Evolutionary conservation across 30 jellyfish, hydroid and myxozoan species (phyloP), one percentile per base, ranked within the genome.

Genomic region (Pseudorhiza aurosa): DNA sequence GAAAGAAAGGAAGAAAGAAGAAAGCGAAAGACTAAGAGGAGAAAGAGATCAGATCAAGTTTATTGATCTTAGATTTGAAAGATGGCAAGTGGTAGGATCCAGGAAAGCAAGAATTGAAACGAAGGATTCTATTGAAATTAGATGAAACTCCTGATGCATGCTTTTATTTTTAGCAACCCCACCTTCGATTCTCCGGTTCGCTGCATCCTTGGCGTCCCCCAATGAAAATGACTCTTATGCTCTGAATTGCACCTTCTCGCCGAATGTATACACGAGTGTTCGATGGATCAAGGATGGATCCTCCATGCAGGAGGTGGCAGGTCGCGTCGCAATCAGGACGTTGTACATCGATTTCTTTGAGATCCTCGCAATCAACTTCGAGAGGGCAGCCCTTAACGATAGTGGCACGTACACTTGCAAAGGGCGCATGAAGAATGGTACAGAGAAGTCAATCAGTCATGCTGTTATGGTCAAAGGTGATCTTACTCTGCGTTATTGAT

Each of bases 381-480:
- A 53, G 35, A 71, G 93, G 31, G 58, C 69, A 17, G 50, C 56
- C 4, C 21, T 89, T 55, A 28, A 25, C 4, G 96, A 83, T 68
- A 26, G 49, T 76, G 98, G 96, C 30, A 71, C 8, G 0, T 90
- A 90, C 51, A 69, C 75, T 1, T 90, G 98, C 62, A 33, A 36
- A 44, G 96, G 78, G 11, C 1, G 0, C 7, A 55, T 46, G 72
- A 64, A 56, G 45, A 75, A 70, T 22, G 98, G 98, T 37, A 86
- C 90, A 14, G 36, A 19, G 17, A 37, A 50, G 33, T 60, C 75
- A 5, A 28, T 28, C 29, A 25, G 17, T 6, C 43, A 60, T 57
- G 14, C 8, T 4, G 64, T 85, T 0, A n/a, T 47, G 25, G 90
- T 85, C 44, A 49, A 36, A 63, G 90, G 96, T 85, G 17, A 32